Conservation (phyloP, 1,140 invertebrate species). For the Ceratina calcarata region DNA sequence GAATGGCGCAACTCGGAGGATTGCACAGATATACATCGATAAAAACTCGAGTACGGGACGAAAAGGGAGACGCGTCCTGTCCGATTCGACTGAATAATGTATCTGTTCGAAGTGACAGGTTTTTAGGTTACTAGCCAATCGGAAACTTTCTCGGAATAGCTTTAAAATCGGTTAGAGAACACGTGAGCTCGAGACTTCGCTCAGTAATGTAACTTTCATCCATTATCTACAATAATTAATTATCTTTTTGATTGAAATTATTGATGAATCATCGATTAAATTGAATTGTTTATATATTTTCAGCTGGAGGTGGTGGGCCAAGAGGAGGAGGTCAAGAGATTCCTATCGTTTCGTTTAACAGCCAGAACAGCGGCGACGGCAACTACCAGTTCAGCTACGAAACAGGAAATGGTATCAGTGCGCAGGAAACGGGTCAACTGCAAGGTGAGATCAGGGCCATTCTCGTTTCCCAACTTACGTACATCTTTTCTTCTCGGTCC, state of each 20-base stretch:
- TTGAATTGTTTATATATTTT: background rate
- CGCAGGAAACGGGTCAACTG: constrained; percentile 81
- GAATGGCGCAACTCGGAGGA: constrained; percentile 15
- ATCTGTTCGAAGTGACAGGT: background rate
- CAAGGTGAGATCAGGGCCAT: constrained; percentile 65
- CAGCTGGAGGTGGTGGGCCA: constrained; percentile 65
- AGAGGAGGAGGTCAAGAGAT: constrained; percentile 72
- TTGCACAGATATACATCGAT: constrained; percentile 28
- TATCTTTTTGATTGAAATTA: background rate
- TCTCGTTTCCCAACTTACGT: constrained; percentile 28
- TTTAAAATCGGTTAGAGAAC: too few species aligned
- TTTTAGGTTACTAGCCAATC: constrained; percentile 4
- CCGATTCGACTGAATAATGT: background rate
- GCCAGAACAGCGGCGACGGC: constrained; percentile 80
- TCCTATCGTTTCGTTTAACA: constrained; percentile 81
- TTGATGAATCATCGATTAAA: background rate
- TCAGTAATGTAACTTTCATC: too few species aligned
- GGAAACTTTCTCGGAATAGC: background rate
- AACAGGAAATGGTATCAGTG: constrained; percentile 83
- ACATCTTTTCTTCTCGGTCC: constrained; percentile 34
- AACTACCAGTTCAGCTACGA: constrained; percentile 81
- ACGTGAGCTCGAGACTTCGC: too few species aligned
- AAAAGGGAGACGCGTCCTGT: background rate
- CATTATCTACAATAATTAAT: too few species aligned
- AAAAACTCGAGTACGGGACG: constrained; percentile 21